Conservation (phyloP, 2,797 vertebrate species). For the Zenarchopterus dispar region DNA sequence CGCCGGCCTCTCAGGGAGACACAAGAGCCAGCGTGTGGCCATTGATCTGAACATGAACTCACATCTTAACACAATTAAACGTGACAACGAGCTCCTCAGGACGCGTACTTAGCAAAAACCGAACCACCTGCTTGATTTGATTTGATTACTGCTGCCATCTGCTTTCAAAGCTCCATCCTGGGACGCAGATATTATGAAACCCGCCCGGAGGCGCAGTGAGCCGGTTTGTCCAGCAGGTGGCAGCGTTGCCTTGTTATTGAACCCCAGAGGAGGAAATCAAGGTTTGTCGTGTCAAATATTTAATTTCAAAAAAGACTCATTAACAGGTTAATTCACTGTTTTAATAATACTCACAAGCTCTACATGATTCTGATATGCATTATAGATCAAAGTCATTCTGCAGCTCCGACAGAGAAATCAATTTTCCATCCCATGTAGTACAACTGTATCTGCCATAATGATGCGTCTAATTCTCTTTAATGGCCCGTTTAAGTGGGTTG, state of each 20-base stretch:
- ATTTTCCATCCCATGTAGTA: too few species aligned
- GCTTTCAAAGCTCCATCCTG: conserved; percentile 13
- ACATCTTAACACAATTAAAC: too few species aligned
- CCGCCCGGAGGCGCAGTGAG: conserved; percentile 11
- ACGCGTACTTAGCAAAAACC: too few species aligned
- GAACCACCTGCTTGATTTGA: conserved; percentile 13
- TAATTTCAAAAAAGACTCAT: not conserved
- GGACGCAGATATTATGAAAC: not conserved
- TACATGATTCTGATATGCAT: too few species aligned
- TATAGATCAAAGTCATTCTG: too few species aligned
- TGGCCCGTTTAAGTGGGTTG: too few species aligned
- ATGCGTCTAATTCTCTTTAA: too few species aligned
- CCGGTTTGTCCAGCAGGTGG: conserved; percentile 38
- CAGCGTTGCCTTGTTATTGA: conserved; percentile 11
- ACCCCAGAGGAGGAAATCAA: too few species aligned
- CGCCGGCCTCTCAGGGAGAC: conserved; percentile 5
- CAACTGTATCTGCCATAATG: too few species aligned
- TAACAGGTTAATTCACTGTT: conserved; percentile 27
- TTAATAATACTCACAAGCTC: conserved; percentile 7
- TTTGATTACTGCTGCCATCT: conserved; percentile 16
- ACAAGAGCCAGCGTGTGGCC: not conserved
- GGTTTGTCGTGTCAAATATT: not conserved
- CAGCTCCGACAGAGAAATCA: too few species aligned
- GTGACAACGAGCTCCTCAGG: too few species aligned
- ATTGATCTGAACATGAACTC: conserved; percentile 53